Percentiles rank a stretch among this genome's conserved stretches.
Evolutionary conservation across 2,113 vertebrate genomes (phyloP).

Genomic region (Spilogale gracilis): DNA sequence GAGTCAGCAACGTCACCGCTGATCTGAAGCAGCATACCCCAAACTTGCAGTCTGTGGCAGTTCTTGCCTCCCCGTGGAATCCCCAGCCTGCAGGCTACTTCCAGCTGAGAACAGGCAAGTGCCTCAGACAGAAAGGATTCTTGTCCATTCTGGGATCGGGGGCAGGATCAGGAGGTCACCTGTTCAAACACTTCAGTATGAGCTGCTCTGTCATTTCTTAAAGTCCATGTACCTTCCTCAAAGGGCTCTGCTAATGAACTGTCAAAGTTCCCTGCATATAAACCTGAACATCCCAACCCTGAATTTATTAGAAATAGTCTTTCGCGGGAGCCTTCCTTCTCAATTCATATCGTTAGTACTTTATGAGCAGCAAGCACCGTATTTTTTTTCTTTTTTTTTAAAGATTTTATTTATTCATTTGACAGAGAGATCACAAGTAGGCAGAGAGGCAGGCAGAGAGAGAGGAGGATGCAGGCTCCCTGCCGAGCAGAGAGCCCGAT

Average conservation of each 20-base stretch:
- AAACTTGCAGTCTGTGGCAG: conserved; percentile 92
- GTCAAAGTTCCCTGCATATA: background rate
- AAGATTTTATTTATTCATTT: too few species aligned
- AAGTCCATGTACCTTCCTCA: background rate
- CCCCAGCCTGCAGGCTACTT: conserved; percentile 91
- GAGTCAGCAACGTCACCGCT: conserved; percentile 92
- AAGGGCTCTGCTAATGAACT: background rate
- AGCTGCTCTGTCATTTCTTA: background rate
- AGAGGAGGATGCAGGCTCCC: too few species aligned
- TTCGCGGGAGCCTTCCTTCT: background rate
- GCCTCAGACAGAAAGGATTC: background rate
- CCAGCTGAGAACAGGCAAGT: conserved; percentile 97
- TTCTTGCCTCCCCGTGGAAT: conserved; percentile 92
- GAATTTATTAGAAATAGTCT: background rate
- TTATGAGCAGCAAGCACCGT: background rate
- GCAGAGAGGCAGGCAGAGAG: too few species aligned
- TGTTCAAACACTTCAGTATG: background rate
- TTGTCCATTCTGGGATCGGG: background rate
- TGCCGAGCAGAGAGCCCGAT: too few species aligned
- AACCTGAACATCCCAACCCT: background rate
- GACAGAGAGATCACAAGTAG: too few species aligned
- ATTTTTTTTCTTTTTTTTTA: too few species aligned
- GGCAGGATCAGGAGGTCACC: background rate
- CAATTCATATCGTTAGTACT: background rate
- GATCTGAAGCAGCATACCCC: conserved; percentile 94